Base-by-base conservation (phyloP, 2,797 vertebrate species). In the Pagetopsis macropterus region DNA sequence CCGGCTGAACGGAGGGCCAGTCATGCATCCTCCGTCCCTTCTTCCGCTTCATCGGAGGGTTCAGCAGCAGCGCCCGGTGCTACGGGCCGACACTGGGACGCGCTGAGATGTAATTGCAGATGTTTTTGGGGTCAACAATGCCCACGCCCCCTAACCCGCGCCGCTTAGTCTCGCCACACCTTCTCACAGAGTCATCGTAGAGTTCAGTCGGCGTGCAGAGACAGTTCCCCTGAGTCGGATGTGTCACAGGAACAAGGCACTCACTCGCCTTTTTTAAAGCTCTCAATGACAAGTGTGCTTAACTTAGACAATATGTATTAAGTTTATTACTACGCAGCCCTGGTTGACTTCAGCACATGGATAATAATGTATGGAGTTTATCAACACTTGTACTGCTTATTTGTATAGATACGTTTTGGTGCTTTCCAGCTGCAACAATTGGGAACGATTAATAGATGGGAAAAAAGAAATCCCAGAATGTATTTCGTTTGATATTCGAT, bases 1-100 rank as follows among this genome's bases (percentile, higher is more conserved):
- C 79, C 83, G 17, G 68, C 76, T 84, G 82, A 88, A 86, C 63
- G 82, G 78, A 85, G 62, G 76, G 57, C 76, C 84, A 89, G 76
- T 89, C 87, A 86, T 82, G 88, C 87, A 58, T 88, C 50, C 86
- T 63, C 70, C 70, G 84, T 79, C 63, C 33, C 88, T 88, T 78
- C 82, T 90, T 90, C 72, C 74, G 72, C 87, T 81, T 84, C 86
- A 78, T 64, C 55, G 86, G 80, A 12, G 70, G 48, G 41, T 41
- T 27, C 27, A 27, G 4, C 27, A 27, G 70, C 9, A 61, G 74
- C 51, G 85, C 75, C 77, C 31, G 33, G 33, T 37, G 51, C 79
- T 64, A 14, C 31, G n/a, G 79, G 74, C 57, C 51, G 6, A 78
- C 83, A 84, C 63, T 8, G 59, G 76, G 79, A 79, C 73, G 54